phyloP scores from a whole-genome alignment of 23 tunicate genomes.

The Styela plicata region DNA sequence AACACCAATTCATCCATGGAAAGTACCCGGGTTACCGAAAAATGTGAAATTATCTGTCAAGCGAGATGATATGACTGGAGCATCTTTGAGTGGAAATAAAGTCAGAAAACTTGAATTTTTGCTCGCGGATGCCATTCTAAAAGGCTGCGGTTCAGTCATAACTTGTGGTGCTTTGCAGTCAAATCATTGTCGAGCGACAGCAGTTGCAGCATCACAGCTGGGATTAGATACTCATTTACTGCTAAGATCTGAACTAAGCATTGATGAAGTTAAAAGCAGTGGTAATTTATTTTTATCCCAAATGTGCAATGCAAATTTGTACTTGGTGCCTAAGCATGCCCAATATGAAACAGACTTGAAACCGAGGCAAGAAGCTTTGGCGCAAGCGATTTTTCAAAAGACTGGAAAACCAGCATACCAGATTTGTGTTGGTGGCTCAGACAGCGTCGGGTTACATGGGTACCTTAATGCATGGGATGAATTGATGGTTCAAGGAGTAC shows the following conservation, averaged over 20 bases:
- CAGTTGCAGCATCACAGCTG: conserved; percentile 74
- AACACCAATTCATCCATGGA: conserved; percentile 32
- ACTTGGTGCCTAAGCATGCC: conserved; percentile 53
- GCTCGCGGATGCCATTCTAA: conserved; percentile 63
- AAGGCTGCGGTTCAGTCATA: conserved; percentile 62
- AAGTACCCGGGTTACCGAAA: conserved; percentile 9
- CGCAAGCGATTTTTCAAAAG: conserved; percentile 28
- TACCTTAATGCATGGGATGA: conserved; percentile 95
- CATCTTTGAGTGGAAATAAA: conserved; percentile 37
- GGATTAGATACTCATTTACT: conserved; percentile 79
- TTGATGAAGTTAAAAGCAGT: not conserved
- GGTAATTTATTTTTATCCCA: conserved; percentile 78
- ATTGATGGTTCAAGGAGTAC: conserved; percentile 45
- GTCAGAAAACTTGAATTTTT: conserved; percentile 82
- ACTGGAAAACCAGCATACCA: conserved; percentile 62
- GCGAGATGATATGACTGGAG: conserved; percentile 39
- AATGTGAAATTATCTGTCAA: conserved; percentile 6
- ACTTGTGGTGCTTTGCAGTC: conserved; percentile 81
- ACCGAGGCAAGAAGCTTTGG: conserved; percentile 50
- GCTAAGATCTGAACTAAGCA: conserved; percentile 31
- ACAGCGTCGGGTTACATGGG: conserved; percentile 46
- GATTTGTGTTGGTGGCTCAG: conserved; percentile 92
- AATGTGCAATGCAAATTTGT: conserved; percentile 42
- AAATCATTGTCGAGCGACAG: conserved; percentile 94
- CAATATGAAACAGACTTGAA: conserved; percentile 52